Base-by-base conservation (phyloP, 2,888 invertebrate genomes). In the Trissoscelio sp. region DNA sequence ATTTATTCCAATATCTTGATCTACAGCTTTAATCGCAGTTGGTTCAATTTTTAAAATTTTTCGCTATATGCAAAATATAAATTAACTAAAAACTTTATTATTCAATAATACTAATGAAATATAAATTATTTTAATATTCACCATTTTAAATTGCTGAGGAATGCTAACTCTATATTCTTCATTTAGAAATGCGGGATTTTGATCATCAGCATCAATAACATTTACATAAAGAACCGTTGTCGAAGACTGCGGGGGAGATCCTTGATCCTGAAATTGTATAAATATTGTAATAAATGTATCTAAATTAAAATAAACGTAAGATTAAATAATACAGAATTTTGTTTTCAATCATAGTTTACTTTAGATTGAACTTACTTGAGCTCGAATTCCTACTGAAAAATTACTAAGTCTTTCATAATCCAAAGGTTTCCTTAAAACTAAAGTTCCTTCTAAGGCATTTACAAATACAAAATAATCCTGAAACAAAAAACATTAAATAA, bases 161-260 rank as follows among this genome's bases (percentile, higher is more conserved):
- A 97, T 87, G 5, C 93, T 92, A 0, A 96, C 94, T 44, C 94
- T 94, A 88, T 96, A 96, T 81, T 96, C 94, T 51, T 97, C 96
- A 81, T 95, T 94, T 6, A 93, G 88, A 89, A 97, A 97, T 86
- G 94, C 94, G 0, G 97, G 97, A 92, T 97, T 97, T 92, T 97
- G 97, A 91, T 97, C 97, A 88, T 97, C 97, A 0, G 97, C 97
- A 90, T 97, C 97, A 18, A 96, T 94, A 46, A 97, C 95, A 81
- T 95, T 94, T 0, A 98, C 95, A 2, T 94, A 93, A 2, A 98
- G 93, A 24, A 93, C 92, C 0, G 97, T 96, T 87, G 96, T 96
- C 39, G 95, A 95, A 87, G 94, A 94, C 85, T 94, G 94, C 0
- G 97, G 95, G 1, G 97, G 97, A 46, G 94, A 93, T 20, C 97